Evolutionary conservation across 2,888 invertebrate genomes (phyloP).

Genomic region (Scelioninae gen. 2): DNA sequence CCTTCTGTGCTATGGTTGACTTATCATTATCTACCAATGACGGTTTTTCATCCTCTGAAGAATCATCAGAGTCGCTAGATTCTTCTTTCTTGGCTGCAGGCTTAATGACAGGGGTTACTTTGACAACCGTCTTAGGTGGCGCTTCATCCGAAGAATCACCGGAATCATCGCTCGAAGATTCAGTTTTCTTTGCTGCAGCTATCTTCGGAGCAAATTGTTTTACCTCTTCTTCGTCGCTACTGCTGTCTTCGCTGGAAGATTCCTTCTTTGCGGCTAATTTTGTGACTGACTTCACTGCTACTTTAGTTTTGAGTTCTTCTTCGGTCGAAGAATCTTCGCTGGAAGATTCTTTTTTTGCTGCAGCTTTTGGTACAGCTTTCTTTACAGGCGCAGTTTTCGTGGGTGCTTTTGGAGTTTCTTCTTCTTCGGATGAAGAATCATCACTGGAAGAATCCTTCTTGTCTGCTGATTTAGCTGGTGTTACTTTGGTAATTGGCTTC

Average conservation of each 20-base stretch:
- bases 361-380: constrained; percentile 55
- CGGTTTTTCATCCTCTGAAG: constrained; percentile 64
- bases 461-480: constrained; percentile 2
- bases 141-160: constrained; percentile 60
- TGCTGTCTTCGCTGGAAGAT: constrained; percentile 74
- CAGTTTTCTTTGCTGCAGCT: constrained; percentile 47
- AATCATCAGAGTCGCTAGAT: constrained; percentile 62
- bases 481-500: constrained; percentile 41
- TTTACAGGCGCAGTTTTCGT: too few species aligned
- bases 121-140: constrained; percentile 25
- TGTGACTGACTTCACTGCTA: constrained; percentile 12
- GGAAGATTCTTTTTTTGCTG: constrained; percentile 38
- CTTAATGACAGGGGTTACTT: constrained; percentile 11
- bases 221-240: constrained; percentile 68
- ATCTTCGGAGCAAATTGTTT: constrained; percentile 55
- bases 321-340: constrained; percentile 41
- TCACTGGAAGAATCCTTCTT: constrained; percentile 55
- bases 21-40: constrained; percentile 21
- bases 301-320: constrained; percentile 58
- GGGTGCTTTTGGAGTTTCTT: constrained; percentile 4
- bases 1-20: constrained; percentile 29
- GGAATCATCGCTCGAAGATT: constrained; percentile 28
- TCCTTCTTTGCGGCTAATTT: constrained; percentile 68
- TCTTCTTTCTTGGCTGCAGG: constrained; percentile 34
- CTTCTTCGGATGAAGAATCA: constrained; percentile 45